Evolutionary conservation across 2,797 vertebrate genomes (phyloP).

Genomic region (Enteromius fasciolatus): DNA sequence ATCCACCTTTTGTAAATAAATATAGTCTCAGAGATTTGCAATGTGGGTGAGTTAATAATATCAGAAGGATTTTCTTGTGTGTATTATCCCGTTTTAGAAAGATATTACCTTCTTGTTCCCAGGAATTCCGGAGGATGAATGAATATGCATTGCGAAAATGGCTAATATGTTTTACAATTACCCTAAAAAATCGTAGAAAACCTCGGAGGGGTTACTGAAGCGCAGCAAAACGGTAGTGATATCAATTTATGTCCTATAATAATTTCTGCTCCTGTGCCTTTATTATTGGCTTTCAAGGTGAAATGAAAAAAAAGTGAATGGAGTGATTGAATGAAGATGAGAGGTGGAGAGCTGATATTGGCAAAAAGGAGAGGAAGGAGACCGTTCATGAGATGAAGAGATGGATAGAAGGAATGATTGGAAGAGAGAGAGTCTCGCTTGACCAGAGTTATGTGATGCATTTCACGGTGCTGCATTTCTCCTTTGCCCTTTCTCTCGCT

Average conservation of each 20-base stretch:
- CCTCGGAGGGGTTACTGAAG: slow-evolving; percentile 27
- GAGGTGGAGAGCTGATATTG: slow-evolving; percentile 35
- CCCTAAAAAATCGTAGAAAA: slow-evolving; percentile 11
- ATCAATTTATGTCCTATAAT: slow-evolving; percentile 34
- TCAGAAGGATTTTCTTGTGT: background rate
- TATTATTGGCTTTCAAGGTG: slow-evolving; percentile 52
- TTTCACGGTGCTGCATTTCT: slow-evolving; percentile 56
- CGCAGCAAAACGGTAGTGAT: background rate
- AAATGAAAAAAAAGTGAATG: slow-evolving; percentile 40
- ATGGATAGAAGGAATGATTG: slow-evolving; percentile 25
- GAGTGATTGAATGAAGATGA: slow-evolving; percentile 43
- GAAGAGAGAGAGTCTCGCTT: slow-evolving; percentile 43
- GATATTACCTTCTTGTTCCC: background rate
- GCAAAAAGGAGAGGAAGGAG: slow-evolving; percentile 19
- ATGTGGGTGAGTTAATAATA: background rate
- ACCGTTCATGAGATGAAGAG: slow-evolving; percentile 33
- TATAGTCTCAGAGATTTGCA: background rate
- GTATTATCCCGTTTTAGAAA: background rate
- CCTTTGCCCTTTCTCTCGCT: slow-evolving; percentile 46
- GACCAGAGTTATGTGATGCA: slow-evolving; percentile 57
- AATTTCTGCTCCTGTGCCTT: slow-evolving; percentile 48
- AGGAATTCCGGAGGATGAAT: slow-evolving; percentile 6
- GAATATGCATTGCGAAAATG: background rate
- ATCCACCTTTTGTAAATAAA: no score
- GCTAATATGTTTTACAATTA: slow-evolving; percentile 18